These are phyloP conservation scores for Heliangelus exortis DNA, from an alignment of 2,797 vertebrate species.

Conservation along the genomic window DNA sequence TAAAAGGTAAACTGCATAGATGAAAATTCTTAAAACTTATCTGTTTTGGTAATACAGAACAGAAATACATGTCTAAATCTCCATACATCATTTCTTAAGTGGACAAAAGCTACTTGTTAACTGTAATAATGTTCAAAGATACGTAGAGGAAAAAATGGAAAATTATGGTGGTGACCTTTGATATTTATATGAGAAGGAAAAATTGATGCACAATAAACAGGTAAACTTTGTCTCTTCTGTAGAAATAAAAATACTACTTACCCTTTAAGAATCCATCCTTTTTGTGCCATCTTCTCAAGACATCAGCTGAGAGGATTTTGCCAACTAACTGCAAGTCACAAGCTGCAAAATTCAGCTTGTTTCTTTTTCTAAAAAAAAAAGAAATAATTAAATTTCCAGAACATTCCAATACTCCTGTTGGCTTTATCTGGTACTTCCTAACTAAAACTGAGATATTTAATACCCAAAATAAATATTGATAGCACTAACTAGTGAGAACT, in stretches of 20 bases:
- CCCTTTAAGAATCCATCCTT: not conserved
- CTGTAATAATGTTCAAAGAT: not conserved
- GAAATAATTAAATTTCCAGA: not conserved
- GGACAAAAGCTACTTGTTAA: not conserved
- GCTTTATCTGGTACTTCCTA: not conserved
- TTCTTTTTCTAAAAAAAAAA: not conserved
- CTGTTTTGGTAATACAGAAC: not conserved
- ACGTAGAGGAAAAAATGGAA: not conserved
- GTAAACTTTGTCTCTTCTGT: not conserved
- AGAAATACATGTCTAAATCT: not conserved
- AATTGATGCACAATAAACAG: not conserved
- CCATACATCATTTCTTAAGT: not conserved
- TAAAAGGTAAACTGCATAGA: not conserved
- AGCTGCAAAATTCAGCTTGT: not conserved
- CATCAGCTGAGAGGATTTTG: not conserved
- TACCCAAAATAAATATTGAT: not conserved
- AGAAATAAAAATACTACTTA: not conserved
- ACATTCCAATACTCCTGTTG: not conserved
- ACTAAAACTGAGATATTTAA: conserved; percentile 23
- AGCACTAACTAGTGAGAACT: not conserved
- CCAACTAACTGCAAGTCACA: not conserved
- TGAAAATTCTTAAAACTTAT: not conserved
- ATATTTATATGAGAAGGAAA: not conserved
- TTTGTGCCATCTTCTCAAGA: not conserved
- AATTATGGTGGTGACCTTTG: not conserved